Conservation (phyloP, 1,140 invertebrate genomes). For the Drosophila sulfurigaster region DNA sequence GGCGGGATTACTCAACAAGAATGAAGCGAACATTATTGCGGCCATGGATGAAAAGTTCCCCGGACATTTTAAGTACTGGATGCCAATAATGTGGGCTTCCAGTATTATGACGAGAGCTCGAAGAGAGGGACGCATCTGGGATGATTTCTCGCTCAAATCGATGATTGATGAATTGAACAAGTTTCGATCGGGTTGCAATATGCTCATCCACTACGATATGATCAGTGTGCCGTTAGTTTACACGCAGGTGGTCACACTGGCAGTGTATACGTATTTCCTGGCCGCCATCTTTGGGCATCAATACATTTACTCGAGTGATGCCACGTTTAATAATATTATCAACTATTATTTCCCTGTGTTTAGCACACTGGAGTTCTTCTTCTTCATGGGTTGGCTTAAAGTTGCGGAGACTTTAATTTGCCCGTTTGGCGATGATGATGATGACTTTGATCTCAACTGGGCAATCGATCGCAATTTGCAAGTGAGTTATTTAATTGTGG, state of each 20-base stretch:
- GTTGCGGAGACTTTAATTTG: constrained; percentile 92
- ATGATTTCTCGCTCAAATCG: constrained; percentile 96
- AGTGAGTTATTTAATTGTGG: constrained; percentile 95
- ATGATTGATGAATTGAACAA: constrained; percentile 95
- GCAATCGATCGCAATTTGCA: constrained; percentile 94
- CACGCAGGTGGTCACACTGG: constrained; percentile 97
- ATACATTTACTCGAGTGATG: constrained; percentile 87
- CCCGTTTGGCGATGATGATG: constrained; percentile 95
- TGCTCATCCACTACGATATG: constrained; percentile 93
- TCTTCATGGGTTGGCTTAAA: constrained; percentile 95
- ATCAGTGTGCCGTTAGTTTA: constrained; percentile 97
- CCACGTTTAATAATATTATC: constrained; percentile 84
- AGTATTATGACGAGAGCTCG: constrained; percentile 94
- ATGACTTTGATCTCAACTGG: constrained; percentile 91
- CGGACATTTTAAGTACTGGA: constrained; percentile 96
- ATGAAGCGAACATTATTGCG: constrained; percentile 92
- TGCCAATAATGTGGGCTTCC: constrained; percentile 97
- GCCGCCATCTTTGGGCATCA: constrained; percentile 91
- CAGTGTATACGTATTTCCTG: constrained; percentile 96
- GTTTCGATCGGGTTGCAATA: constrained; percentile 93
- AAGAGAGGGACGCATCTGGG: constrained; percentile 95
- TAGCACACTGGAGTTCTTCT: constrained; percentile 92
- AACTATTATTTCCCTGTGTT: constrained; percentile 95
- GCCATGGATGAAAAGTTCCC: constrained; percentile 93
- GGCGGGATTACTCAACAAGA: constrained; percentile 94